Conservation (phyloP, 1,140 invertebrate species). For the Trachelipus rathkii region DNA sequence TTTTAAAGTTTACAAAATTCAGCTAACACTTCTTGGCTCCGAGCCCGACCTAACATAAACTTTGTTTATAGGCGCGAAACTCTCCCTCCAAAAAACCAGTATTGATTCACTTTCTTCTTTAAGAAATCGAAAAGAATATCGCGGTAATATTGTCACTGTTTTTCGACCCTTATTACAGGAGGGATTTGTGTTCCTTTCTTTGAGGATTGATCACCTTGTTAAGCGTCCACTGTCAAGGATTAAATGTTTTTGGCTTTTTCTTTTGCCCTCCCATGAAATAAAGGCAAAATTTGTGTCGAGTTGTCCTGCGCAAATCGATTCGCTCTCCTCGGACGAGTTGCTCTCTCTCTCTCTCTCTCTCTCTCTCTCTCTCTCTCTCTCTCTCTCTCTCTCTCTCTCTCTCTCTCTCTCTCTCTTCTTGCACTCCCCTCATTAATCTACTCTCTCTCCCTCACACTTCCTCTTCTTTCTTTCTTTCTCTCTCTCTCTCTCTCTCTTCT, state of each 20-base stretch:
- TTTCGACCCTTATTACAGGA: too few relatives aligned
- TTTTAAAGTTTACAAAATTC: too few relatives aligned
- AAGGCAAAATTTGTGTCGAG: neutral
- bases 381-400: conserved; percentile 1
- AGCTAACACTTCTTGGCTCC: too few relatives aligned
- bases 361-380: conserved; percentile 9
- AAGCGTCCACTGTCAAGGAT: too few relatives aligned
- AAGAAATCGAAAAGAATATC: too few relatives aligned
- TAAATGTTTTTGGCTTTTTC: neutral
- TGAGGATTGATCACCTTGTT: too few relatives aligned
- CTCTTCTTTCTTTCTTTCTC: neutral
- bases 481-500: neutral
- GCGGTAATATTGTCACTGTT: too few relatives aligned
- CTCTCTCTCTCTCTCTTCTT: neutral
- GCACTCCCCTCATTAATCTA: neutral
- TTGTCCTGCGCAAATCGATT: conserved; percentile 4
- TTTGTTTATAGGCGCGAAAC: too few relatives aligned
- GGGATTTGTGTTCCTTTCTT: too few relatives aligned
- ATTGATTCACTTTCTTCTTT: too few relatives aligned
- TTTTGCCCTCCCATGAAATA: neutral
- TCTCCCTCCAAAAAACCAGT: too few relatives aligned
- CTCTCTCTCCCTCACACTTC: neutral
- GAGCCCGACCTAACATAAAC: too few relatives aligned
- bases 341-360: neutral
- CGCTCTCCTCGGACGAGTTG: neutral